phyloP scores from a whole-genome alignment of 1,140 invertebrate genomes.

The Panagrolaimus sp. region DNA sequence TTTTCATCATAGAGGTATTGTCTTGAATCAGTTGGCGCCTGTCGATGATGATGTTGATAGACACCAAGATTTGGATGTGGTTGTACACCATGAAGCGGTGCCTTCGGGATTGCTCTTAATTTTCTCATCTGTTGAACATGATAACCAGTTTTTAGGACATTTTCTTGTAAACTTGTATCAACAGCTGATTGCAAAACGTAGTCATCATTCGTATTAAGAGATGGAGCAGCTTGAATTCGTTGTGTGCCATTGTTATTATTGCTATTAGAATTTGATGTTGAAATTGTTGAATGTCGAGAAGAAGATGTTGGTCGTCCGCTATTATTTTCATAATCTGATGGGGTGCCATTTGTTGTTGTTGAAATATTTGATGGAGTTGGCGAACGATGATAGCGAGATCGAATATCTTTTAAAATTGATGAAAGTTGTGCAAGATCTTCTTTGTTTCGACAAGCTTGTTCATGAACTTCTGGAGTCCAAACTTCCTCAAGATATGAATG shows the following conservation, averaged over 20 bases:
- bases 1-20: neutral
- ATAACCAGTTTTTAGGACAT: neutral
- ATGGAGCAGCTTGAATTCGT: neutral
- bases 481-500: slow-evolving; percentile 49
- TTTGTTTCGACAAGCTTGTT: neutral
- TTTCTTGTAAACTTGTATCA: neutral
- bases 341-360: neutral
- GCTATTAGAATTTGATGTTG: neutral
- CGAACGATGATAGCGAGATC: neutral
- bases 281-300: neutral
- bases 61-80: neutral
- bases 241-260: neutral
- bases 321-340: neutral
- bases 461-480: slow-evolving; percentile 35
- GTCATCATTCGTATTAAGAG: slow-evolving; percentile 8
- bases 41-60: too few relatives aligned
- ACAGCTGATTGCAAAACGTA: neutral
- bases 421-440: neutral
- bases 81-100: neutral
- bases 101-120: neutral
- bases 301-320: neutral
- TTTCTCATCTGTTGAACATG: neutral
- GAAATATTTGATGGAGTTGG: neutral
- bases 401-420: neutral
- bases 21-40: neutral